Percentiles rank a stretch among this genome's conserved stretches.
Conservation (phyloP, 1,140 invertebrate species). For the Drosophila parabipectinata region DNA sequence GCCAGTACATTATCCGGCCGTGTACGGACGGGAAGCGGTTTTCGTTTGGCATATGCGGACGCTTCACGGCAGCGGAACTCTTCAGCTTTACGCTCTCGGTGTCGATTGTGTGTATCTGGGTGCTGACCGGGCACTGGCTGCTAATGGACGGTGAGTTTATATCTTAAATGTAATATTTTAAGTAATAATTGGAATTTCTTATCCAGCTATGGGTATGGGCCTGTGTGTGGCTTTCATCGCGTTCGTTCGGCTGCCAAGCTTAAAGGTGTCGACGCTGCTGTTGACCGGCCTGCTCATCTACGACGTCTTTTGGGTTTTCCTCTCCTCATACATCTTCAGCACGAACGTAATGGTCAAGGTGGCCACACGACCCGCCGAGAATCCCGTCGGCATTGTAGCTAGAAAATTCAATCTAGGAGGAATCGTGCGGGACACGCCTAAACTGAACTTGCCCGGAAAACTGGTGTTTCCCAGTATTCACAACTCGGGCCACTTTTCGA, state of each 20-base stretch:
- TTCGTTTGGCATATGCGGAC: slow-evolving; percentile 94
- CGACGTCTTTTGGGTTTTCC: slow-evolving; percentile 99
- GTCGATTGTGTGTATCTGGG: slow-evolving; percentile 98
- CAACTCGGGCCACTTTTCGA: slow-evolving; percentile 97
- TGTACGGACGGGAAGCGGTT: slow-evolving; percentile 95
- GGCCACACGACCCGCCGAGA: slow-evolving; percentile 94
- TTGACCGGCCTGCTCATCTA: slow-evolving; percentile 97
- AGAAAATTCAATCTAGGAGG: slow-evolving; percentile 95
- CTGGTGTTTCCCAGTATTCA: slow-evolving; percentile 98
- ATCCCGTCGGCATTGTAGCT: slow-evolving; percentile 97
- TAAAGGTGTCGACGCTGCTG: slow-evolving; percentile 97
- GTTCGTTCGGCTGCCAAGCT: slow-evolving; percentile 96
- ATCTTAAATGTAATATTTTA: neutral
- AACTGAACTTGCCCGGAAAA: slow-evolving; percentile 97
- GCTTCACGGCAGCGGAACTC: slow-evolving; percentile 96
- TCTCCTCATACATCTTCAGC: slow-evolving; percentile 99
- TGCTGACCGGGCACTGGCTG: slow-evolving; percentile 98
- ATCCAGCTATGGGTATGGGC: slow-evolving; percentile 96
- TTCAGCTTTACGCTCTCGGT: slow-evolving; percentile 96
- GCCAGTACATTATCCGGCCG: slow-evolving; percentile 96
- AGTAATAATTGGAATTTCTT: neutral
- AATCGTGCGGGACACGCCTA: slow-evolving; percentile 94
- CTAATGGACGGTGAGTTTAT: slow-evolving; percentile 94
- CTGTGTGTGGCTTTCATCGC: slow-evolving; percentile 99
- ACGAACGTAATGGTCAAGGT: slow-evolving; percentile 99